Evolutionary conservation across 2,797 vertebrate genomes (phyloP).

Genomic region (Sciurus carolinensis): DNA sequence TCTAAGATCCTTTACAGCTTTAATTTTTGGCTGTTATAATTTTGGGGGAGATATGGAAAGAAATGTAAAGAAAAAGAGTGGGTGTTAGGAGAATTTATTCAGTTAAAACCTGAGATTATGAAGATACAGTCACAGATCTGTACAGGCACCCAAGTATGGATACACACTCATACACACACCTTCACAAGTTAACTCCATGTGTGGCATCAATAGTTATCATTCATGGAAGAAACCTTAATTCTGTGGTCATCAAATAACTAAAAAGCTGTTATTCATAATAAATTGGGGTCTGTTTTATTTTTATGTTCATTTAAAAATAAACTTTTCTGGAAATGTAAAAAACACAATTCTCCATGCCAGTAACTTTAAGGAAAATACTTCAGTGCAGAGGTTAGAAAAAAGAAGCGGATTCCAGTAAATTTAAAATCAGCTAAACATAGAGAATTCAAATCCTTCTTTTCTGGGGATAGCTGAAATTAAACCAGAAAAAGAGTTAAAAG

Average conservation of each 20-base stretch:
- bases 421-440: not conserved
- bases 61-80: not conserved
- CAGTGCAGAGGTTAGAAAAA: not conserved
- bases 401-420: not conserved
- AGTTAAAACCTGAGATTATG: not conserved
- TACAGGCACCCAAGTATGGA: not conserved
- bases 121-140: not conserved
- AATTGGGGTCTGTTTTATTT: slow-evolving; percentile 7
- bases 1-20: not conserved
- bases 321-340: not conserved
- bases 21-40: not conserved
- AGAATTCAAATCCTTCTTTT: not conserved
- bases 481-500: not conserved
- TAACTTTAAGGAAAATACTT: slow-evolving; percentile 24
- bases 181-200: not conserved
- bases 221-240: not conserved
- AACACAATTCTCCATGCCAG: not conserved
- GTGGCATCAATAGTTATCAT: not conserved
- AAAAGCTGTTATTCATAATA: not conserved
- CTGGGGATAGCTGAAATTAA: not conserved
- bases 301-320: not conserved
- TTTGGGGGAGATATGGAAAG: not conserved
- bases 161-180: not conserved
- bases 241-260: not conserved
- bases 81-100: not conserved